phyloP scores from a whole-genome alignment of 1,140 invertebrate genomes.

The Chymomyza costata region DNA sequence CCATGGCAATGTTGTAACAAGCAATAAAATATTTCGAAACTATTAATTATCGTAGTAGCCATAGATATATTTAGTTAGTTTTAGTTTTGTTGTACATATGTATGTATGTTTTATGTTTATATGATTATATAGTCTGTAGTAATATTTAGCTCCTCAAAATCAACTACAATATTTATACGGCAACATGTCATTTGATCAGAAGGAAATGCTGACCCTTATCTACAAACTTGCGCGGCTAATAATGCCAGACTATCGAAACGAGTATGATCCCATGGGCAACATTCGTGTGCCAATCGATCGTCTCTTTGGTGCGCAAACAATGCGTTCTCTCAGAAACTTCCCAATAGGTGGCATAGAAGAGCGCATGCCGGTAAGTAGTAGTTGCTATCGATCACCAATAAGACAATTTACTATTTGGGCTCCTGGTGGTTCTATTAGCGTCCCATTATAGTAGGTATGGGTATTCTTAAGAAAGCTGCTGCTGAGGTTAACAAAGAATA shows the following conservation, averaged over 20 bases:
- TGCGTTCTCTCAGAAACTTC: slow-evolving; percentile 95
- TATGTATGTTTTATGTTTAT: no score
- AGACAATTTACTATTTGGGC: no score
- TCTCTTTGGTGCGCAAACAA: slow-evolving; percentile 97
- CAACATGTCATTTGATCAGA: slow-evolving; percentile 61
- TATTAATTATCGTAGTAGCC: no score
- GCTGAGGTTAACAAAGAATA: slow-evolving; percentile 94
- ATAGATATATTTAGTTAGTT: no score
- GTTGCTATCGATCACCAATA: not conserved
- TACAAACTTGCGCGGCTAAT: slow-evolving; percentile 46
- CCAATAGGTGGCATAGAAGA: slow-evolving; percentile 94
- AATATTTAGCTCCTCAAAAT: no score
- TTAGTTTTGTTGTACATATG: no score
- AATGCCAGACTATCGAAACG: slow-evolving; percentile 78
- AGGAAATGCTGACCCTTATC: slow-evolving; percentile 47
- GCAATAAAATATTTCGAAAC: no score
- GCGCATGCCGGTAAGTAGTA: slow-evolving; percentile 89
- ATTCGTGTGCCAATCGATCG: slow-evolving; percentile 93
- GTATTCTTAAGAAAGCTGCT: slow-evolving; percentile 96
- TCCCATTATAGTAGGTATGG: slow-evolving; percentile 94
- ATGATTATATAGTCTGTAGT: no score
- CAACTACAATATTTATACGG: no score
- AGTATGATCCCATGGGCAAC: slow-evolving; percentile 94
- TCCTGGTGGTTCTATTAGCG: slow-evolving; percentile 77
- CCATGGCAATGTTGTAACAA: slow-evolving; percentile 72